These are phyloP conservation scores for Corythornis madagascariensis DNA, from an alignment of 2,113 vertebrate species.

Conservation along the genomic window DNA sequence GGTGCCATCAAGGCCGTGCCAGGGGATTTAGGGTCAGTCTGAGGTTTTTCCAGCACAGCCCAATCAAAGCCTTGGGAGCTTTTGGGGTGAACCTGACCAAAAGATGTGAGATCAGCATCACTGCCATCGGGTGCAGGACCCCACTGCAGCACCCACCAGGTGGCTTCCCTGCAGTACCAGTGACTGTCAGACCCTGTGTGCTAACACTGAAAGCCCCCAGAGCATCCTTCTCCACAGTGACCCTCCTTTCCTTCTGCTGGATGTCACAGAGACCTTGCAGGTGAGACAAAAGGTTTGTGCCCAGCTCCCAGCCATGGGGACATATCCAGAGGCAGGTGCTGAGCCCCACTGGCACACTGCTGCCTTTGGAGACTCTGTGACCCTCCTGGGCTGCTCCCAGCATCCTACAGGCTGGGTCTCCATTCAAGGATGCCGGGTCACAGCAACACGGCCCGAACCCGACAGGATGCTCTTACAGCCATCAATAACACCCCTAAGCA, in stretches of 20 bases:
- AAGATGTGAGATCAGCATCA: neutral
- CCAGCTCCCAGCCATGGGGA: rapidly evolving
- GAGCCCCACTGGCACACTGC: neutral
- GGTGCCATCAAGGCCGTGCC: rapidly evolving
- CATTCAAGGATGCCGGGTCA: rapidly evolving
- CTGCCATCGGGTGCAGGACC: neutral
- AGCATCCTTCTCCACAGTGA: neutral
- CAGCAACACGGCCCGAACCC: rapidly evolving
- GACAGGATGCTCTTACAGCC: neutral
- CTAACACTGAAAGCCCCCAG: neutral
- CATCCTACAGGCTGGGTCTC: neutral
- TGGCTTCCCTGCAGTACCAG: rapidly evolving
- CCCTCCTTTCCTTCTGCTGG: neutral
- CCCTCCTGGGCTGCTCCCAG: neutral
- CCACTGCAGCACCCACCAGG: rapidly evolving
- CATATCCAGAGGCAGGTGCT: neutral
- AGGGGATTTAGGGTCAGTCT: rapidly evolving
- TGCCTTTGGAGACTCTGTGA: neutral
- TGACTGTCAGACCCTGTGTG: rapidly evolving
- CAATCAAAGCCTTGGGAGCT: rapidly evolving
- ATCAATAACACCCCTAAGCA: slow-evolving; percentile 15
- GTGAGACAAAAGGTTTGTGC: neutral
- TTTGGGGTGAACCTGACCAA: neutral
- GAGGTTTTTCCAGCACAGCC: neutral
- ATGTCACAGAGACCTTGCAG: rapidly evolving